A percentile compares a stretch with the other conserved stretches of the same genome.
phyloP scores from a whole-genome alignment of 2,888 invertebrate species.

The Ormyrus nitidulus region DNA sequence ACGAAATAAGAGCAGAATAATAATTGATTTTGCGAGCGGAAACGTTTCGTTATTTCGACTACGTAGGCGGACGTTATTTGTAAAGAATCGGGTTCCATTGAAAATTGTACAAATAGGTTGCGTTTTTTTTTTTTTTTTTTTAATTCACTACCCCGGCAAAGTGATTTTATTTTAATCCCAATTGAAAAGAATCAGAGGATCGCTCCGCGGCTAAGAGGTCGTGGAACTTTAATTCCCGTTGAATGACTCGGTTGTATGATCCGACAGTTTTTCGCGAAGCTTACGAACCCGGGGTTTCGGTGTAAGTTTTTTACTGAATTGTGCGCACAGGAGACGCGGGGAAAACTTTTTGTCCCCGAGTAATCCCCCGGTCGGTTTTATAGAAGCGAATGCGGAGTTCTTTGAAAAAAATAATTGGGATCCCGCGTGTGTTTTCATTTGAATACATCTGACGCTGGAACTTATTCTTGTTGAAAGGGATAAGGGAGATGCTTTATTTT shows the following conservation, averaged over 20 bases:
- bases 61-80: too few relatives aligned
- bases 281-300: slow-evolving; percentile 2
- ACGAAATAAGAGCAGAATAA: too few relatives aligned
- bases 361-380: slow-evolving; percentile 24
- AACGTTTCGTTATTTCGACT: too few relatives aligned
- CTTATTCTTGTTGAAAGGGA: slow-evolving; percentile 4
- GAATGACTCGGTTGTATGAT: slow-evolving; percentile 26
- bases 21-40: too few relatives aligned
- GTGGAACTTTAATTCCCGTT: slow-evolving; percentile 36
- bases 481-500: neutral
- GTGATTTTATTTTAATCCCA: slow-evolving; percentile 22
- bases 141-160: neutral
- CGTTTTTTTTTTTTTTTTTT: neutral
- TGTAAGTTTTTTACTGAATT: slow-evolving; percentile 35
- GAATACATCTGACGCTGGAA: slow-evolving; percentile 27
- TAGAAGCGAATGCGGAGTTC: slow-evolving; percentile 1
- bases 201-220: neutral
- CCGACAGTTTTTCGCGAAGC: slow-evolving; percentile 21
- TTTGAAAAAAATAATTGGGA: slow-evolving; percentile 52
- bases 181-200: slow-evolving; percentile 32
- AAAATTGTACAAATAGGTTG: too few relatives aligned
- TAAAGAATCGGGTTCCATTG: too few relatives aligned
- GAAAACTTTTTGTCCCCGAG: slow-evolving; percentile 33
- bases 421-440: slow-evolving; percentile 39
- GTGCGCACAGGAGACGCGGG: neutral